These are phyloP conservation scores for Eurystomus glaucurus DNA, from an alignment of 2,797 vertebrate genomes.

Conservation along the genomic window DNA sequence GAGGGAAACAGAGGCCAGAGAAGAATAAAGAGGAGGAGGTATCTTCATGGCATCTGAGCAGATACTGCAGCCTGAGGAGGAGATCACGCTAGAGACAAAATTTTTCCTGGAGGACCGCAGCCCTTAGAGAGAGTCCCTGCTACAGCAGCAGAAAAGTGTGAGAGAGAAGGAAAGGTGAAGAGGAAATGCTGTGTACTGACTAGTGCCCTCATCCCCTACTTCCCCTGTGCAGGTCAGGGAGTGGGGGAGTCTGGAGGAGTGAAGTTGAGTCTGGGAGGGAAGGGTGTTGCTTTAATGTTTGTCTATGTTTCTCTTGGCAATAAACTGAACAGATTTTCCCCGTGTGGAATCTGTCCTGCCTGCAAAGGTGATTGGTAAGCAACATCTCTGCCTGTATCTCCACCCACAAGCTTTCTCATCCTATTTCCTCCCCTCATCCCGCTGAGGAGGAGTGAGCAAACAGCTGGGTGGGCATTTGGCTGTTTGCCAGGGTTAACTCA, in stretches of 20 bases:
- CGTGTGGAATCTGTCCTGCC: neutral
- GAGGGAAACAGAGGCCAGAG: neutral
- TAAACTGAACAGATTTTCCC: neutral
- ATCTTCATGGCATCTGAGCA: neutral
- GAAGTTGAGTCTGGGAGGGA: neutral
- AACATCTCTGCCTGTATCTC: neutral
- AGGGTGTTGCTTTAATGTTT: neutral
- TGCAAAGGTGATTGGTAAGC: neutral
- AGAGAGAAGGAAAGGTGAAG: neutral
- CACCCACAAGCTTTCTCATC: neutral
- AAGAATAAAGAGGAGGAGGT: neutral
- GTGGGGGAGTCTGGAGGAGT: neutral
- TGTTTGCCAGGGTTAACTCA: neutral
- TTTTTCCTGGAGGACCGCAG: neutral
- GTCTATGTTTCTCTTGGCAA: neutral
- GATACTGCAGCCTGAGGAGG: neutral
- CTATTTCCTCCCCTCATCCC: neutral
- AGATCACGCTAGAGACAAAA: fast-evolving
- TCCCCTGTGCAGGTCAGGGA: fast-evolving
- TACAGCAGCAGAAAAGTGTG: neutral
- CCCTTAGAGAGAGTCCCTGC: fast-evolving
- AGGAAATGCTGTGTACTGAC: fast-evolving
- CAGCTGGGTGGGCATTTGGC: neutral
- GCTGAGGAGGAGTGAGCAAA: neutral
- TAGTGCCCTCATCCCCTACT: fast-evolving